Conservation (phyloP, 1,140 invertebrate genomes). For the Drosophila takahashii region DNA sequence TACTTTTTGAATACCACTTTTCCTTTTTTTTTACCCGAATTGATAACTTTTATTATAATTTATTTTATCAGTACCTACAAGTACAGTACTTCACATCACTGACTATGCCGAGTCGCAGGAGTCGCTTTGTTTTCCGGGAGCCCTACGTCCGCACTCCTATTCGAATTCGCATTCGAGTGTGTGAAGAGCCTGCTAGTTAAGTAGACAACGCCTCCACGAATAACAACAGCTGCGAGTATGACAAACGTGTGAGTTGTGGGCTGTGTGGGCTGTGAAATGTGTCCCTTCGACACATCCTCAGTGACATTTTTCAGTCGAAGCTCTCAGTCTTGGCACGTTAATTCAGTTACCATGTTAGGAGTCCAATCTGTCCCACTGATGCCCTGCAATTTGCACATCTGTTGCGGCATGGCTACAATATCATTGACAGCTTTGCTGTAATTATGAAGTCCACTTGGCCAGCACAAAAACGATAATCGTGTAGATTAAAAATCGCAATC, state of each 20-base stretch:
- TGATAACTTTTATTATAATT: too few species aligned
- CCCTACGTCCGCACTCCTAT: too few species aligned
- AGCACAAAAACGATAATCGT: not conserved
- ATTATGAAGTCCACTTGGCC: not conserved
- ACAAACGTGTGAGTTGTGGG: conserved; percentile 9
- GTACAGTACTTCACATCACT: not conserved
- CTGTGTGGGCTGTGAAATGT: too few species aligned
- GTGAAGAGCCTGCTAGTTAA: conserved; percentile 12
- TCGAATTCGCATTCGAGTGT: conserved; percentile 1
- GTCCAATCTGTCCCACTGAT: not conserved
- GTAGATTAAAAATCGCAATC: conserved; percentile 1
- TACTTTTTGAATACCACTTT: too few species aligned
- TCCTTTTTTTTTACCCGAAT: too few species aligned
- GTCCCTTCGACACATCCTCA: not conserved
- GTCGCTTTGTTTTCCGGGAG: conserved; percentile 7
- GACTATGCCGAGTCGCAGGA: conserved; percentile 14
- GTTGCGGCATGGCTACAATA: not conserved
- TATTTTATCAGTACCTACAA: too few species aligned
- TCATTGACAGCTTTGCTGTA: not conserved
- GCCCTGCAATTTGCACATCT: too few species aligned
- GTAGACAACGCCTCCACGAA: conserved; percentile 8
- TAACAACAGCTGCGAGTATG: conserved; percentile 18
- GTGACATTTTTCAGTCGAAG: not conserved
- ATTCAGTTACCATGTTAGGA: not conserved
- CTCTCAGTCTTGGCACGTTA: not conserved